phyloP scores from a whole-genome alignment of 2,113 vertebrate species.

The Oryctolagus cuniculus region DNA sequence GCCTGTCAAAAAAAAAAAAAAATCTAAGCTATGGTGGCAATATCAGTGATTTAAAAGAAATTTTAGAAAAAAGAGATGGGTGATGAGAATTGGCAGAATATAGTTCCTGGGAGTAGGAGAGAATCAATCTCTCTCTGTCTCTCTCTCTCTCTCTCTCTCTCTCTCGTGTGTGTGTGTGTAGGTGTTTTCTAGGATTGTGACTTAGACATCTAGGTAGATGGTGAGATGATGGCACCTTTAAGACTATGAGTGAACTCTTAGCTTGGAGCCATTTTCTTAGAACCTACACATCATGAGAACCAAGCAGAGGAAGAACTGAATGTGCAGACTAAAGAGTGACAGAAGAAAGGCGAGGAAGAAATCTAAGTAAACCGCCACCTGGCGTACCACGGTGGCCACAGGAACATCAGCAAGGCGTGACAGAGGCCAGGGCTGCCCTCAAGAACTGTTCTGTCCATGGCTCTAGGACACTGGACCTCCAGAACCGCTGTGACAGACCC shows the following conservation, averaged over 20 bases:
- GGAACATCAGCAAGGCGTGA: background rate
- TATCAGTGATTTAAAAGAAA: background rate
- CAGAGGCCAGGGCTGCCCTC: background rate
- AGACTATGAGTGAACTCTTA: too few species aligned
- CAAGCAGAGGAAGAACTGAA: background rate
- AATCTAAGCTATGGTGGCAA: background rate
- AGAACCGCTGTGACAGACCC: background rate
- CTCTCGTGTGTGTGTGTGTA: background rate
- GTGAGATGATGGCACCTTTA: background rate
- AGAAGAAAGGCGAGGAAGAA: background rate
- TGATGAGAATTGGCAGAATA: background rate
- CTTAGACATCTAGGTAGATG: background rate
- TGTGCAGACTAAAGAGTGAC: too few species aligned
- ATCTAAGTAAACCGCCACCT: background rate
- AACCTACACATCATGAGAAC: background rate
- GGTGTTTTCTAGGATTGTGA: background rate
- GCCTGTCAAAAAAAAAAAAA: too few species aligned
- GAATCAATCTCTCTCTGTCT: too few species aligned
- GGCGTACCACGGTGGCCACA: fast-evolving
- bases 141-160: too few species aligned
- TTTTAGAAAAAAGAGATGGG: background rate
- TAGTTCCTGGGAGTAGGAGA: background rate
- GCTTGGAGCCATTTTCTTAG: background rate
- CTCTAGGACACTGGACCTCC: background rate
- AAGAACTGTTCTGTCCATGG: background rate